Conservation (phyloP, 2,113 vertebrate genomes). For the Oreochromis niloticus region DNA sequence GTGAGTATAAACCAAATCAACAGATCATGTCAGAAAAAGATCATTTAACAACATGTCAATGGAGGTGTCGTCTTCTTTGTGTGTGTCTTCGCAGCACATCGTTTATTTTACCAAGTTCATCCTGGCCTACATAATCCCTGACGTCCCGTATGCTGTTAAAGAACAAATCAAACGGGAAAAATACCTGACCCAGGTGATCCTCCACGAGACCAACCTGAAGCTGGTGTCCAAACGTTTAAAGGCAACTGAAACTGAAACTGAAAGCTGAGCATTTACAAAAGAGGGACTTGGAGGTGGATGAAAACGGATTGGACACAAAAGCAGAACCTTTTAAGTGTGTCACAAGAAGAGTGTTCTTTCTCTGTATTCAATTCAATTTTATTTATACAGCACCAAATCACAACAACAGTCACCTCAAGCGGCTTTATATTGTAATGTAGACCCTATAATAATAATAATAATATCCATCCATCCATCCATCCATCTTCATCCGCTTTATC, state of each 20-base stretch:
- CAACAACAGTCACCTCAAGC: neutral
- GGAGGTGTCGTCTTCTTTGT: neutral
- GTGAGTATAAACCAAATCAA: conserved; percentile 57
- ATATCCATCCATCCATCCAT: too few species aligned
- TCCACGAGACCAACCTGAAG: conserved; percentile 83
- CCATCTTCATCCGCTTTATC: too few species aligned
- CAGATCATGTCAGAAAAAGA: neutral
- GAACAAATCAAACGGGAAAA: conserved; percentile 90
- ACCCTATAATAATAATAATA: neutral
- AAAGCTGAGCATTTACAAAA: neutral
- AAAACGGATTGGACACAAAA: neutral
- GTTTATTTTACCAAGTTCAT: conserved; percentile 90
- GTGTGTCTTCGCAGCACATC: conserved; percentile 75
- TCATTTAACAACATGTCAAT: neutral
- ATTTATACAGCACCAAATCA: neutral
- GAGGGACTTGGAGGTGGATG: conserved; percentile 14
- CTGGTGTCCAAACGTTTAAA: conserved; percentile 74
- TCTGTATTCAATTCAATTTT: neutral
- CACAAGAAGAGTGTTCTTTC: neutral
- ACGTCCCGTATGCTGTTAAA: conserved; percentile 80
- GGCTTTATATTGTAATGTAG: neutral
- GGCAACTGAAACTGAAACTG: conserved; percentile 22
- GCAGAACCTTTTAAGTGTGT: neutral
- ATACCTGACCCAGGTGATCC: conserved; percentile 86
- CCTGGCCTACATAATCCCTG: conserved; percentile 85